Conservation (phyloP, 2,113 vertebrate species). For the Centropus unirufus region DNA sequence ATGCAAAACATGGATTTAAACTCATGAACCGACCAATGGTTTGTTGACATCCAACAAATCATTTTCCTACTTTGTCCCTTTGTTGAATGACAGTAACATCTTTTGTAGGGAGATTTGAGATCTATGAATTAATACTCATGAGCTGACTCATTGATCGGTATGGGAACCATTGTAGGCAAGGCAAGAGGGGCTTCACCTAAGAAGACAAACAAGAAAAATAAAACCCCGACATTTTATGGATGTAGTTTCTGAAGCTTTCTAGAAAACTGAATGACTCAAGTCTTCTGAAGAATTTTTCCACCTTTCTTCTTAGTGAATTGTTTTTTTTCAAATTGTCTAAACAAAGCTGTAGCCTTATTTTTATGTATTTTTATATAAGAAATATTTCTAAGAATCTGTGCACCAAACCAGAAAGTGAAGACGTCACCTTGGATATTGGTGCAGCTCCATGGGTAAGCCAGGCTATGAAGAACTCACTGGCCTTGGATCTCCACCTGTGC, state of each 20-base stretch:
- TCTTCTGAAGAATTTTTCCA: neutral
- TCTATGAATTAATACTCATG: neutral
- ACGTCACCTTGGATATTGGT: neutral
- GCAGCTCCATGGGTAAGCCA: neutral
- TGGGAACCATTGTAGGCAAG: neutral
- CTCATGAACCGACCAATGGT: neutral
- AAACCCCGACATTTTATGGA: neutral
- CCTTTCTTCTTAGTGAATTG: neutral
- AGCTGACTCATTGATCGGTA: neutral
- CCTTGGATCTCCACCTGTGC: neutral
- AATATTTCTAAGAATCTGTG: neutral
- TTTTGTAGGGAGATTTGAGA: neutral
- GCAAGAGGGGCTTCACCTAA: neutral
- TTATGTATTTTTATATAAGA: neutral
- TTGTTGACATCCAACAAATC: neutral
- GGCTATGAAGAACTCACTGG: neutral
- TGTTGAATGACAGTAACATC: neutral
- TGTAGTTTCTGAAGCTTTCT: neutral
- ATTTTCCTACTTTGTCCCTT: neutral
- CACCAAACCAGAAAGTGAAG: neutral
- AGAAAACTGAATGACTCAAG: neutral
- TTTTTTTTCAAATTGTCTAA: neutral
- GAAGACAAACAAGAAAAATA: neutral
- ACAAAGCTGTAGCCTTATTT: neutral
- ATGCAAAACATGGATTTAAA: neutral